These are phyloP conservation scores for Polylopha cassiicola DNA, from an alignment of 2,888 invertebrate species.

Conservation along the genomic window DNA sequence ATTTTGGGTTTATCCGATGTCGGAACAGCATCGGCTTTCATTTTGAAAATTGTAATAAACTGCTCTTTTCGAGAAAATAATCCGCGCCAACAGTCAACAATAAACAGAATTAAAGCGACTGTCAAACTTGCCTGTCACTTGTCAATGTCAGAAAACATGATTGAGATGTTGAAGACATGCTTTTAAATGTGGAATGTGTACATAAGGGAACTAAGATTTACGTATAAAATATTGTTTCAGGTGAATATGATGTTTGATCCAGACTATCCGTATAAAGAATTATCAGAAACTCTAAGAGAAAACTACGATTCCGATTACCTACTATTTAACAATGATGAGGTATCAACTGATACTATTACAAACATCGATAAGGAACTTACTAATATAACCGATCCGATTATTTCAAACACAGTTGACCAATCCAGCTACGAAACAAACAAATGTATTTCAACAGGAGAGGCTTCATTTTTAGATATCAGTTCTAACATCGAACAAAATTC, in stretches of 20 bases:
- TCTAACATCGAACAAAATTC: conserved; percentile 32
- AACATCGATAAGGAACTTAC: conserved; percentile 32
- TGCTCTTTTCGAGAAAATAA: conserved; percentile 26
- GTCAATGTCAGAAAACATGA: conserved; percentile 24
- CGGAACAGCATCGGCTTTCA: conserved; percentile 53
- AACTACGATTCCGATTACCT: conserved; percentile 53
- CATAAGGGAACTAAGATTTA: too few relatives aligned
- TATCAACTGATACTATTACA: conserved; percentile 21
- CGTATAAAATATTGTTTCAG: conserved; percentile 24
- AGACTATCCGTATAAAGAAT: conserved; percentile 63
- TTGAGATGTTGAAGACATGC: conserved; percentile 7
- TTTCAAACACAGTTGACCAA: conserved; percentile 44
- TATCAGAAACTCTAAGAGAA: conserved; percentile 47
- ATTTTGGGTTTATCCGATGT: conserved; percentile 67
- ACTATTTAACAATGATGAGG: conserved; percentile 42
- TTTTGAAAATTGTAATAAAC: conserved; percentile 31
- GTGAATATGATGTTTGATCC: conserved; percentile 66
- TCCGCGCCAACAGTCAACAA: conserved; percentile 23
- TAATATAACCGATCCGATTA: conserved; percentile 36
- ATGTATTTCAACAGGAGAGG: conserved; percentile 47
- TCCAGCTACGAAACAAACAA: conserved; percentile 52
- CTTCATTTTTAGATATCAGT: conserved; percentile 32
- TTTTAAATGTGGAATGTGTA: too few relatives aligned
- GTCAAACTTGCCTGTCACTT: conserved; percentile 13
- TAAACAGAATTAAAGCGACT: conserved; percentile 16